phyloP scores from a whole-genome alignment of 2,797 vertebrate genomes.

The Thunnus albacares region DNA sequence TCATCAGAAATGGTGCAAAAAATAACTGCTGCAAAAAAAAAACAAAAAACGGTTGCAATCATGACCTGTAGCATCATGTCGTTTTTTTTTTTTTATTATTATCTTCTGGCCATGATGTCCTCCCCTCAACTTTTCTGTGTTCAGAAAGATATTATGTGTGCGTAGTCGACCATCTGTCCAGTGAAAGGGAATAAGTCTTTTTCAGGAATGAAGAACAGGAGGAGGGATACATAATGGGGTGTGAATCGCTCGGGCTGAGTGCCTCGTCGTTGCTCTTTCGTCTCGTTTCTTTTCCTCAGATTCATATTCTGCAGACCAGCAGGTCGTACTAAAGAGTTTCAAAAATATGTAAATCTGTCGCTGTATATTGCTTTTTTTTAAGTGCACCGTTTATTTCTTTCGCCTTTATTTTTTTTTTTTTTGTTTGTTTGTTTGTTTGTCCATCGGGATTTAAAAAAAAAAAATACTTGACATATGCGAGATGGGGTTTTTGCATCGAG shows the following conservation, averaged over 20 bases:
- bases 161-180: constrained; percentile 56
- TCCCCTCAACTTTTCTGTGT: constrained; percentile 3
- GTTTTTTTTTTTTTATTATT: neutral
- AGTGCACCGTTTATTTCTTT: constrained; percentile 61
- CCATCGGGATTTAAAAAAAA: constrained; percentile 28
- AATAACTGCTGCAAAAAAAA: constrained; percentile 9
- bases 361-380: constrained; percentile 83
- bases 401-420: neutral
- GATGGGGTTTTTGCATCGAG: constrained; percentile 47
- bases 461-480: constrained; percentile 70
- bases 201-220: constrained; percentile 26
- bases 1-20: neutral
- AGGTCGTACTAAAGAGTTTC: constrained; percentile 74
- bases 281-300: constrained; percentile 59
- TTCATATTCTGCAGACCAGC: constrained; percentile 70
- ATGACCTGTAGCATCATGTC: constrained; percentile 35
- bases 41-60: constrained; percentile 3
- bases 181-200: constrained; percentile 58
- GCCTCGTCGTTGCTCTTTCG: constrained; percentile 43
- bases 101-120: neutral
- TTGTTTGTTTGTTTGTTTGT: constrained; percentile 46
- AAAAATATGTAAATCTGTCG: constrained; percentile 80
- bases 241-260: constrained; percentile 1
- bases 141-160: constrained; percentile 11
- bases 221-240: constrained; percentile 33